Conservation (phyloP, 2,797 vertebrate species). For the Chiloscyllium punctatum region DNA sequence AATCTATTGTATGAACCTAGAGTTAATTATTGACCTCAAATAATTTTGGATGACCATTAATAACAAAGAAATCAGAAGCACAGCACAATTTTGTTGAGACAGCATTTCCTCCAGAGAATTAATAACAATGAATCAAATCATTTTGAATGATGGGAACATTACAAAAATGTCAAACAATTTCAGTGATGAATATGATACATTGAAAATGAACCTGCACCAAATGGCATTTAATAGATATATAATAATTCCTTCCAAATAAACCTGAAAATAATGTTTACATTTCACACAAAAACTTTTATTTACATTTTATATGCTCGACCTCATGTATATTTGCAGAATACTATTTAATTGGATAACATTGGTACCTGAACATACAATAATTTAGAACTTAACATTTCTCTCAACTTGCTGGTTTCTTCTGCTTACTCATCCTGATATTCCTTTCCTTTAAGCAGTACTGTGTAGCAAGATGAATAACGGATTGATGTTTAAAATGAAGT, state of each 20-base stretch:
- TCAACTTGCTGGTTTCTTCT: not conserved
- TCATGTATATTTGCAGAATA: not conserved
- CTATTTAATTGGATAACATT: not conserved
- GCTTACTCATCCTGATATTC: not conserved
- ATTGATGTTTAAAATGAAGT: not conserved
- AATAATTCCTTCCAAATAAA: not conserved
- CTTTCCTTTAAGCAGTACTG: not conserved
- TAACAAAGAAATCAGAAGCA: not conserved
- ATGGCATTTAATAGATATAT: not conserved
- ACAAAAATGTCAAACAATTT: not conserved
- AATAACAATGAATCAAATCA: not conserved
- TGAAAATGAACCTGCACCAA: not conserved
- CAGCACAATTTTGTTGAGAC: not conserved
- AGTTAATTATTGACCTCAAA: slow-evolving; percentile 1
- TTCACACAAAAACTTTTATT: not conserved
- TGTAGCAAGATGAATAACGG: not conserved
- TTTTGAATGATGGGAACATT: not conserved
- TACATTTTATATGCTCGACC: not conserved
- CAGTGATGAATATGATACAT: not conserved
- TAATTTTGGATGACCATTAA: not conserved
- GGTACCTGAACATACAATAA: not conserved
- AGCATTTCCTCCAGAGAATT: not conserved
- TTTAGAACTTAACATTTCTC: not conserved
- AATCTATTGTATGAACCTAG: not conserved
- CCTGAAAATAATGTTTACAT: not conserved